A percentile compares a stretch with the other conserved stretches of the same genome.
phyloP scores from a whole-genome alignment of 2,113 vertebrate genomes.

The Xyrauchen texanus region DNA sequence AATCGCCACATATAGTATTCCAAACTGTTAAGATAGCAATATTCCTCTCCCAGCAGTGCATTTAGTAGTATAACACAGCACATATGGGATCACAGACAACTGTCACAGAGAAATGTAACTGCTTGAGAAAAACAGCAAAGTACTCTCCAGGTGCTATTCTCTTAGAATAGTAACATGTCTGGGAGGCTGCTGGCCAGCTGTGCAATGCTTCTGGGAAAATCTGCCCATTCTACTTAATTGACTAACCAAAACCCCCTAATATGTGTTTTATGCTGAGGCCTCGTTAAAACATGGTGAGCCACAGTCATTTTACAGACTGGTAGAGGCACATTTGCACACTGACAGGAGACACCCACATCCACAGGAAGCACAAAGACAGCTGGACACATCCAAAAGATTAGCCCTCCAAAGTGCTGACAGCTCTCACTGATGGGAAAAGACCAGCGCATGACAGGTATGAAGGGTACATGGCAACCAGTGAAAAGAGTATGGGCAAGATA shows the following conservation, averaged over 20 bases:
- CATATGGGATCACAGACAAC: conserved; percentile 29
- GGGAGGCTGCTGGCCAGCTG: conserved; percentile 20
- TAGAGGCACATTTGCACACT: conserved; percentile 27
- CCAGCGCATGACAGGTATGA: conserved; percentile 50
- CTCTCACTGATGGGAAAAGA: conserved; percentile 44
- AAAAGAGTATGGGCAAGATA: conserved; percentile 22
- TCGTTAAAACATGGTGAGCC: conserved; percentile 31
- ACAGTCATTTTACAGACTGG: conserved; percentile 41
- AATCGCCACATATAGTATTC: not conserved
- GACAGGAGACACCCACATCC: conserved; percentile 41
- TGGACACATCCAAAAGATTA: conserved; percentile 49
- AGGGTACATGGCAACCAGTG: conserved; percentile 14
- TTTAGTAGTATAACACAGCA: conserved; percentile 13
- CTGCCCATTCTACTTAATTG: conserved; percentile 1
- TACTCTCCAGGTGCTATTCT: conserved; percentile 7
- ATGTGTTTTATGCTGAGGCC: conserved; percentile 32
- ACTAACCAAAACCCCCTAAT: conserved; percentile 23
- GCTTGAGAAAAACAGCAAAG: conserved; percentile 4
- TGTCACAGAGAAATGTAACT: not conserved
- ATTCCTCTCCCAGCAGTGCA: not conserved
- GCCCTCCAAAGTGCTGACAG: conserved; percentile 48
- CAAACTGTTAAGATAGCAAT: not conserved
- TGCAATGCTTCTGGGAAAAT: conserved; percentile 2
- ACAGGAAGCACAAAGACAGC: conserved; percentile 40
- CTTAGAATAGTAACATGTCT: conserved; percentile 23